Base-by-base conservation (phyloP, 2,797 vertebrate species). In the Australoheros facetus region DNA sequence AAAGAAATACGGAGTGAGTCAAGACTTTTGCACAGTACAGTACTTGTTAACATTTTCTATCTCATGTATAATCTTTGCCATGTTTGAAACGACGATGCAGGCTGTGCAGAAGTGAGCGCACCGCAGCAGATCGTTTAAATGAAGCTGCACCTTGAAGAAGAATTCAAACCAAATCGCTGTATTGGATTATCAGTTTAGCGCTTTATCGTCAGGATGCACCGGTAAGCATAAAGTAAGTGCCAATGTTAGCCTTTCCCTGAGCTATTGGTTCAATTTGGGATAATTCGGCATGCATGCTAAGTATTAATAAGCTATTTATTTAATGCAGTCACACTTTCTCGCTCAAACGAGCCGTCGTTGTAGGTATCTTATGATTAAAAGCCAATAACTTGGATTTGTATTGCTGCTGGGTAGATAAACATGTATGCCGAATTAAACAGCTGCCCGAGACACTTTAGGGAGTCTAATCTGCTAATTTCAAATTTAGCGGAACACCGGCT, bases 371-470 rank as follows among this genome's bases (percentile, higher is more conserved):
- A 2, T 8, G 2, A 32, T 34, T 21, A 32, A 45, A 73, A 54
- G n/a, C 19, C 19, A 4, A 2, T 4, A 54, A 37, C 12, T 26
- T 16, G 21, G 10, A 4, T 13, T 14, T 59, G 30, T 37, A 6
- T n/a, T 17, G 21, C 4, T 16, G 37, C 14, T 45, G 0, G 1
- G 42, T 13, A 7, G 0, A 10, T 39, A 0, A 0, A 12, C 1
- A 48, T 59, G 1, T 30, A 59, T 2, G 72, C 77, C 87, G 77
- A 88, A 83, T 71, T 8, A 16, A 66, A 78, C 0, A 64, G 0
- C 19, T 2, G 19, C 0, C 14, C 2, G 0, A 21, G 19, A 3
- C 32, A 1, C 28, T 39, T 48, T 6, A 17, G 7, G 9, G 1
- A 1, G 1, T 1, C 3, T 12, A 26, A 19, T 5, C 10, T 19